Conservation (phyloP, 1,140 invertebrate species). For the Eurytemora carolleeae region DNA sequence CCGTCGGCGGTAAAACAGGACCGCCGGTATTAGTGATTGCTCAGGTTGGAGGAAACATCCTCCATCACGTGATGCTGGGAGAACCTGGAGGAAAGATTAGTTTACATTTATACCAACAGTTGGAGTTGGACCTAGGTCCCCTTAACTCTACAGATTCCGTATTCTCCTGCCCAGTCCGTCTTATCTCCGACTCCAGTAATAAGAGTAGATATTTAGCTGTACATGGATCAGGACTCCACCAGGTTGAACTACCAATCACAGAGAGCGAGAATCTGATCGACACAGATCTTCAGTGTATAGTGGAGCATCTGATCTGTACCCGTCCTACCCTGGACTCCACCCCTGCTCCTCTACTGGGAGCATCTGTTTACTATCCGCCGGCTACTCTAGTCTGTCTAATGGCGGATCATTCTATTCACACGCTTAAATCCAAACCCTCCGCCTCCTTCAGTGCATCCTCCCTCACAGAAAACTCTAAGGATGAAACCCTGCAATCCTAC, state of each 20-base stretch:
- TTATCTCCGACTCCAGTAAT: background rate
- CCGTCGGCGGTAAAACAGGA: background rate
- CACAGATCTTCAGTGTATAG: background rate
- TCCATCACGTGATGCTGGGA: background rate
- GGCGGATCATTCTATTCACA: background rate
- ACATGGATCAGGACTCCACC: background rate
- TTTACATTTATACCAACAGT: background rate
- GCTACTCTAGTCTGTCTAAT: background rate
- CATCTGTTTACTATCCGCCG: background rate
- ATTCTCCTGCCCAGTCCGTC: background rate
- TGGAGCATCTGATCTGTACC: background rate
- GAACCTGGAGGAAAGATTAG: background rate
- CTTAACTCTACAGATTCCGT: background rate
- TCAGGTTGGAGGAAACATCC: background rate
- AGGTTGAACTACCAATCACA: background rate
- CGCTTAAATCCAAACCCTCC: background rate
- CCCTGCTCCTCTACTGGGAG: background rate
- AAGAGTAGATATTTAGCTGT: background rate
- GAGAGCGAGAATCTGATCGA: background rate
- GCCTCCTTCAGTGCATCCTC: background rate
- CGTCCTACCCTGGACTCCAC: background rate
- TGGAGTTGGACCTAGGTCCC: background rate
- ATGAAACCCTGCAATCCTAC: too few species aligned
- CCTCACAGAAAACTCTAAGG: too few species aligned
- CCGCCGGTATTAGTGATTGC: background rate